Percentiles rank a stretch among this genome's conserved stretches.
These are phyloP conservation scores for Zeus faber DNA, from an alignment of 2,113 vertebrate species.

Conservation along the genomic window DNA sequence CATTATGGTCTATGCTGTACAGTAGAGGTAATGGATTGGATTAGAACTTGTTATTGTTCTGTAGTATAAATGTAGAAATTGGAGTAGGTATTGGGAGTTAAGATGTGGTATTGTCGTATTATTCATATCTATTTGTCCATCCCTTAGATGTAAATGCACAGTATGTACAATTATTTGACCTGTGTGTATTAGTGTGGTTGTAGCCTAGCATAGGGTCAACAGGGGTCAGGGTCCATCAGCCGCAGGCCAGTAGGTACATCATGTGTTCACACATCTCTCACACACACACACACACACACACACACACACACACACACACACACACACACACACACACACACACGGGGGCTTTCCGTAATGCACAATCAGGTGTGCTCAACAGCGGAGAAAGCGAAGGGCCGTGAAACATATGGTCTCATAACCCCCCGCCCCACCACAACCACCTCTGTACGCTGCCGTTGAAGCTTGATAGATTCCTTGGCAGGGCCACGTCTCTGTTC, in stretches of 20 bases:
- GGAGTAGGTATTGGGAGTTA: no score
- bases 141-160: no score
- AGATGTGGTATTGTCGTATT: no score
- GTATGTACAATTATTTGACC: no score
- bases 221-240: background rate
- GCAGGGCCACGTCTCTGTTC: conserved; percentile 18
- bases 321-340: background rate
- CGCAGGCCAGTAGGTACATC: background rate
- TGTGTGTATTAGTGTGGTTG: conserved; percentile 6
- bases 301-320: conserved; percentile 6
- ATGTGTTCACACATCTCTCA: no score
- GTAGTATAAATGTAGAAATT: no score
- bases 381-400: conserved; percentile 25
- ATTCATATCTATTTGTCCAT: no score
- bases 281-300: conserved; percentile 9
- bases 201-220: background rate
- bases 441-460: no score
- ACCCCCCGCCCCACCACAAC: conserved; percentile 15
- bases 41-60: no score
- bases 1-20: no score
- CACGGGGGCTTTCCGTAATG: background rate
- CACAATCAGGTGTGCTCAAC: conserved; percentile 50
- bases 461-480: conserved; percentile 40
- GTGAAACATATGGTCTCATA: conserved; percentile 46
- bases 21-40: no score